Evolutionary conservation across 1,140 invertebrate species (phyloP).

Genomic region (Frieseomelitta varia): DNA sequence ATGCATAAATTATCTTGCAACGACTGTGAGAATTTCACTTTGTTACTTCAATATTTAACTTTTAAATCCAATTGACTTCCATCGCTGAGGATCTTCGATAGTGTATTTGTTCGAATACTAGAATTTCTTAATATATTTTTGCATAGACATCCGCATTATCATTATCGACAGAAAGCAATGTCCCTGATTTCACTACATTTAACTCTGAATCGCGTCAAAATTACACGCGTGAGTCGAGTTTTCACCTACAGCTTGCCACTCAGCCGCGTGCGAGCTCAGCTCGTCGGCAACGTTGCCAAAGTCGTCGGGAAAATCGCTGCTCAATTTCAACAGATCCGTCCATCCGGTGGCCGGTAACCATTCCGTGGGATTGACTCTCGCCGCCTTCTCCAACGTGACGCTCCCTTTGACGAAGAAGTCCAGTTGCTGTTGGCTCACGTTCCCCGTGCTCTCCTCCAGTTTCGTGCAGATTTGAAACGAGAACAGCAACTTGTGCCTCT

Average conservation of each 20-base stretch:
- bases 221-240: too few relatives aligned
- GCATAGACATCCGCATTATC: too few relatives aligned
- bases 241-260: constrained; percentile 87
- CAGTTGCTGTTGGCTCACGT: constrained; percentile 87
- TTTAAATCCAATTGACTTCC: too few relatives aligned
- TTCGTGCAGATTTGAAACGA: constrained; percentile 95
- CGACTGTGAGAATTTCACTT: too few relatives aligned
- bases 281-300: constrained; percentile 87
- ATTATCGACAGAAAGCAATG: too few relatives aligned
- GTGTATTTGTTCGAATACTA: too few relatives aligned
- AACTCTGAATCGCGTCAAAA: too few relatives aligned
- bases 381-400: constrained; percentile 88
- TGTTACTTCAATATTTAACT: too few relatives aligned
- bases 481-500: constrained; percentile 93
- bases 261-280: constrained; percentile 83
- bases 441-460: constrained; percentile 86
- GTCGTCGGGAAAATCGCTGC: constrained; percentile 85
- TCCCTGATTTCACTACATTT: too few relatives aligned
- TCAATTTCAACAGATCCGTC: constrained; percentile 90
- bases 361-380: constrained; percentile 84
- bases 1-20: too few relatives aligned
- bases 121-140: too few relatives aligned
- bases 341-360: constrained; percentile 89
- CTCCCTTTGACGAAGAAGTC: constrained; percentile 96
- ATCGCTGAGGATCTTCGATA: too few relatives aligned